These are phyloP conservation scores for Phylloscopus trochilus DNA, from an alignment of 2,113 vertebrate genomes.

Conservation along the genomic window DNA sequence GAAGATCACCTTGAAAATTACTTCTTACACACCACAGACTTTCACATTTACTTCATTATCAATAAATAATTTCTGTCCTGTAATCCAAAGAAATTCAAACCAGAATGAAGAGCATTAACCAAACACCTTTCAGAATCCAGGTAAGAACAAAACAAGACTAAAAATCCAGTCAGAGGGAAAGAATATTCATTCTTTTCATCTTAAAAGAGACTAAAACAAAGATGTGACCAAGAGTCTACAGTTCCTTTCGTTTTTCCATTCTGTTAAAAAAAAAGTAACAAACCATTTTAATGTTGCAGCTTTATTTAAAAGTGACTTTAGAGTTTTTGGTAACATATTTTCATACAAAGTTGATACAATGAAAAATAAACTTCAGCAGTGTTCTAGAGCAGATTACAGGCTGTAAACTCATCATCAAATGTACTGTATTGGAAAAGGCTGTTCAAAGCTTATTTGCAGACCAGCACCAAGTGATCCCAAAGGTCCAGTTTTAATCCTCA, in stretches of 20 bases:
- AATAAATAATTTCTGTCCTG: not conserved
- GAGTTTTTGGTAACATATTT: not conserved
- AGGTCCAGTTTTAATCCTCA: not conserved
- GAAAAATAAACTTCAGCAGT: constrained; percentile 13
- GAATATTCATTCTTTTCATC: not conserved
- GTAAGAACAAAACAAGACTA: not conserved
- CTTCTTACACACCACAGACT: not conserved
- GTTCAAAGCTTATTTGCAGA: not conserved
- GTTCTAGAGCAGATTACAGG: not conserved
- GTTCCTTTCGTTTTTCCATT: not conserved
- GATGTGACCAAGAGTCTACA: not conserved
- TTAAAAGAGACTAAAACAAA: not conserved
- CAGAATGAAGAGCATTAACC: not conserved
- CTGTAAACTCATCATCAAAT: not conserved
- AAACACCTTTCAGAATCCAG: not conserved
- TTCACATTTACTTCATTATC: not conserved
- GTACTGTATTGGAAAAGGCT: not conserved
- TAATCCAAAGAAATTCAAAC: not conserved
- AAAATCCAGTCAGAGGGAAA: not conserved
- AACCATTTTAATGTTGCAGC: not conserved
- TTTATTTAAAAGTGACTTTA: constrained; percentile 44
- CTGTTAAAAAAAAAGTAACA: not conserved
- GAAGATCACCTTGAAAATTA: not conserved
- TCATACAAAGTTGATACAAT: not conserved
- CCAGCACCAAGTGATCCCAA: not conserved